Conservation (phyloP, 2,113 vertebrate species). For the Alligator sinensis region DNA sequence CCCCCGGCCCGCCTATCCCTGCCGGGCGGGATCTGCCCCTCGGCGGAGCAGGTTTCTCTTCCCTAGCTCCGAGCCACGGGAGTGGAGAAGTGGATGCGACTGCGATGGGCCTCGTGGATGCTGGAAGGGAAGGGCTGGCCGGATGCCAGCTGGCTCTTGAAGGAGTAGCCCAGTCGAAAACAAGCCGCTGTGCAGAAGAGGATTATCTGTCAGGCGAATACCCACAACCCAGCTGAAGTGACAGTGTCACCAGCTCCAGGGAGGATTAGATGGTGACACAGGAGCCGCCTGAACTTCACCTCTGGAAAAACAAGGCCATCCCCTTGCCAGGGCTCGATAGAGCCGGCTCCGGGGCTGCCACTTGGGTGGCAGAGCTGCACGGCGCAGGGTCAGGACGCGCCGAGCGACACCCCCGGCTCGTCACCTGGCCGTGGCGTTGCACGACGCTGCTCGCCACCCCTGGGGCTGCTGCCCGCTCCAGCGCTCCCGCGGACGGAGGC, state of each 20-base stretch:
- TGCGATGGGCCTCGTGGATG: not conserved
- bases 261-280: not conserved
- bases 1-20: too few species aligned
- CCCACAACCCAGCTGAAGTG: not conserved
- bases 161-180: not conserved
- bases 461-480: too few species aligned
- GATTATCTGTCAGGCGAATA: slow-evolving; percentile 23
- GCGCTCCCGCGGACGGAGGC: too few species aligned
- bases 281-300: slow-evolving; percentile 20
- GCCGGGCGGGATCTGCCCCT: too few species aligned
- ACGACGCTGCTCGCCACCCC: too few species aligned
- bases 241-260: not conserved
- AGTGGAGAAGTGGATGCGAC: not conserved
- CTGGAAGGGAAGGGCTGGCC: not conserved
- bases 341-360: not conserved
- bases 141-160: not conserved
- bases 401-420: not conserved
- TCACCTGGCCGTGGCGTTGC: too few species aligned
- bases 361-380: not conserved
- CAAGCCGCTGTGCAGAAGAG: rapidly evolving
- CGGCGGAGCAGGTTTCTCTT: not conserved
- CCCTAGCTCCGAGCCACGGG: not conserved
- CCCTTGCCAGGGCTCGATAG: not conserved
- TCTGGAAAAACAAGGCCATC: slow-evolving; percentile 30
- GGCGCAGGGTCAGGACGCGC: not conserved